These are phyloP conservation scores for Agrypnia vestita DNA, from an alignment of 1,140 invertebrate genomes.

Conservation along the genomic window DNA sequence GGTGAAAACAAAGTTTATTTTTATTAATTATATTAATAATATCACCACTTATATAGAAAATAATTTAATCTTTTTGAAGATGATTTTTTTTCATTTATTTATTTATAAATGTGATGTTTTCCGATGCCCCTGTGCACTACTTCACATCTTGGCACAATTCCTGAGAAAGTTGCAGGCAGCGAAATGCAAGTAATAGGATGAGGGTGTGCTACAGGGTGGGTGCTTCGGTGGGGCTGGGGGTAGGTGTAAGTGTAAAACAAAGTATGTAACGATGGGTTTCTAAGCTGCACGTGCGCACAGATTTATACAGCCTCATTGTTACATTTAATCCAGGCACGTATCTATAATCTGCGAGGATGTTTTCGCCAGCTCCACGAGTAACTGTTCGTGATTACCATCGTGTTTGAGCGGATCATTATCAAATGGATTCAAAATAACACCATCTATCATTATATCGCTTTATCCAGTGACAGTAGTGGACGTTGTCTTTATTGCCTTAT, in stretches of 20 bases:
- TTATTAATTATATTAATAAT: no score
- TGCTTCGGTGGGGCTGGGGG: neutral
- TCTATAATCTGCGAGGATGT: neutral
- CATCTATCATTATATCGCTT: no score
- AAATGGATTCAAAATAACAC: no score
- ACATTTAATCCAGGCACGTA: slow-evolving; percentile 18
- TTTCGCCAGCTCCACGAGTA: neutral
- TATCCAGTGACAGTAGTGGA: no score
- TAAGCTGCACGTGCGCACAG: slow-evolving; percentile 21
- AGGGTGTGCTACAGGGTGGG: neutral
- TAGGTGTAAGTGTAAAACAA: slow-evolving; percentile 13
- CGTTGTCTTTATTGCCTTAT: no score
- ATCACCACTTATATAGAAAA: no score
- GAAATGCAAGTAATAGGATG: slow-evolving; percentile 22
- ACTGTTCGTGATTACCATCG: slow-evolving; percentile 4
- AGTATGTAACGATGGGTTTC: slow-evolving; percentile 13
- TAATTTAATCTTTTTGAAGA: no score
- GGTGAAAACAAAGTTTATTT: no score
- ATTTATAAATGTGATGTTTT: neutral
- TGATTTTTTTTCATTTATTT: no score
- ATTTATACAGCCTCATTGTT: slow-evolving; percentile 7
- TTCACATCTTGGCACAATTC: slow-evolving; percentile 1
- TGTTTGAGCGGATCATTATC: neutral
- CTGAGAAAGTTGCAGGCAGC: slow-evolving; percentile 30
- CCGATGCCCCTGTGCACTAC: neutral